Evolutionary conservation across 2,797 vertebrate species (phyloP).

Genomic region (Calcarius lapponicus): DNA sequence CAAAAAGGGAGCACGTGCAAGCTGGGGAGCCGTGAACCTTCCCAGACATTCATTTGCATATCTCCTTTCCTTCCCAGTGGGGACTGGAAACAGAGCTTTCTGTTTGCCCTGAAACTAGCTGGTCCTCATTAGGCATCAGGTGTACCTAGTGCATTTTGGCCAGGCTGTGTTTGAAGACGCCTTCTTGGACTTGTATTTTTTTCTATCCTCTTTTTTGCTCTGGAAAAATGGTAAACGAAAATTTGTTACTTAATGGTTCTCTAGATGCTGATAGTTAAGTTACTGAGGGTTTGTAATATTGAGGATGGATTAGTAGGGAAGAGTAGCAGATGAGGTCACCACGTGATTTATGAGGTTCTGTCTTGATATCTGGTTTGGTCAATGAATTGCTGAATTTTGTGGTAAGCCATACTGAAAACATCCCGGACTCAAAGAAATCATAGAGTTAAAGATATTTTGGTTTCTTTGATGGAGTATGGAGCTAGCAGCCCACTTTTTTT

Average conservation of each 20-base stretch:
- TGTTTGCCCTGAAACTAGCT: background rate
- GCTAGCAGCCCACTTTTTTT: background rate
- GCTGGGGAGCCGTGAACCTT: background rate
- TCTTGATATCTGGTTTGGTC: background rate
- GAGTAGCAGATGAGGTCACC: background rate
- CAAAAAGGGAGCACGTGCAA: background rate
- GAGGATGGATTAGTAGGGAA: background rate
- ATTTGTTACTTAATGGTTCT: background rate
- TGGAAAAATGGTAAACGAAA: background rate
- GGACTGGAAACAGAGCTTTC: background rate
- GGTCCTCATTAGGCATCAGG: background rate
- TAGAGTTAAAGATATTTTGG: accelerated
- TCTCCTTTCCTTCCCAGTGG: background rate
- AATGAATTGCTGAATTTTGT: background rate
- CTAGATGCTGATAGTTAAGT: too few relatives aligned
- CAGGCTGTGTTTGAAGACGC: background rate
- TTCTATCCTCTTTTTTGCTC: background rate
- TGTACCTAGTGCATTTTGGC: background rate
- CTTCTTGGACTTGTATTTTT: background rate
- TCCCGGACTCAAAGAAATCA: background rate
- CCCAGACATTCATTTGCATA: constrained; percentile 32
- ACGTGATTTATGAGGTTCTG: accelerated
- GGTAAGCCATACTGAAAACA: accelerated
- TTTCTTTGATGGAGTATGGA: background rate
- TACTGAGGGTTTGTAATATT: background rate